Evolutionary conservation across 1,140 invertebrate genomes (phyloP).

Genomic region (Tetranychus cinnabarinus): DNA sequence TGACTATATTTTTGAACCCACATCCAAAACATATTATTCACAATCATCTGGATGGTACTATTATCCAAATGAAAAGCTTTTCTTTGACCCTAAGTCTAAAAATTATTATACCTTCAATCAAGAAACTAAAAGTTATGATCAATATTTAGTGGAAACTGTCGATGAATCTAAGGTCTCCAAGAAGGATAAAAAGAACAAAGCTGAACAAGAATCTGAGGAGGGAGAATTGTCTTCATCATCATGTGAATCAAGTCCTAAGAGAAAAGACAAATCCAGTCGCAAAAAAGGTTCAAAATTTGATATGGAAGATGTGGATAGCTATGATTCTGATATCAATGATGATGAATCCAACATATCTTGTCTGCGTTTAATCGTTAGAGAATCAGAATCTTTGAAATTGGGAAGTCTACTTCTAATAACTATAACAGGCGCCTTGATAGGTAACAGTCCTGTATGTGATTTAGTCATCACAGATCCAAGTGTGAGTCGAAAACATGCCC

Average conservation of each 20-base stretch:
- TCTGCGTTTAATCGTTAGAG: slow-evolving; percentile 56
- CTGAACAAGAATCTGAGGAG: not conserved
- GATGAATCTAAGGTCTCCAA: not conserved
- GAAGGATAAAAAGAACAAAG: not conserved
- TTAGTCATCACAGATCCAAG: slow-evolving; percentile 50
- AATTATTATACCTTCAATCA: slow-evolving; percentile 7
- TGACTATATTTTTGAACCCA: slow-evolving; percentile 13
- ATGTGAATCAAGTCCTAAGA: not conserved
- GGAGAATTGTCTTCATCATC: not conserved
- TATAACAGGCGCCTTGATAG: slow-evolving; percentile 56
- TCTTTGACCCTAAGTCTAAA: slow-evolving; percentile 6
- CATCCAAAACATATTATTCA: slow-evolving; percentile 10
- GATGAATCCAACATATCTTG: slow-evolving; percentile 27
- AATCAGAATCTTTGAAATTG: slow-evolving; percentile 41
- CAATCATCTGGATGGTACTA: slow-evolving; percentile 12
- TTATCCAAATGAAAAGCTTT: slow-evolving; percentile 7
- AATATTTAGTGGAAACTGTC: not conserved
- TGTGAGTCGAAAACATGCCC: slow-evolving; percentile 58
- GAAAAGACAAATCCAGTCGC: no score
- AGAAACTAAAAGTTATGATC: slow-evolving; percentile 1
- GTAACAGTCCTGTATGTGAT: slow-evolving; percentile 43
- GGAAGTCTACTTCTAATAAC: slow-evolving; percentile 62
- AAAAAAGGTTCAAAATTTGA: not conserved
- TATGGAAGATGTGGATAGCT: not conserved
- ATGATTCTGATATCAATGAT: not conserved